A percentile compares a stretch with the other conserved stretches of the same genome.
Evolutionary conservation across 2,113 vertebrate species (phyloP).

Genomic region (Promerops cafer): DNA sequence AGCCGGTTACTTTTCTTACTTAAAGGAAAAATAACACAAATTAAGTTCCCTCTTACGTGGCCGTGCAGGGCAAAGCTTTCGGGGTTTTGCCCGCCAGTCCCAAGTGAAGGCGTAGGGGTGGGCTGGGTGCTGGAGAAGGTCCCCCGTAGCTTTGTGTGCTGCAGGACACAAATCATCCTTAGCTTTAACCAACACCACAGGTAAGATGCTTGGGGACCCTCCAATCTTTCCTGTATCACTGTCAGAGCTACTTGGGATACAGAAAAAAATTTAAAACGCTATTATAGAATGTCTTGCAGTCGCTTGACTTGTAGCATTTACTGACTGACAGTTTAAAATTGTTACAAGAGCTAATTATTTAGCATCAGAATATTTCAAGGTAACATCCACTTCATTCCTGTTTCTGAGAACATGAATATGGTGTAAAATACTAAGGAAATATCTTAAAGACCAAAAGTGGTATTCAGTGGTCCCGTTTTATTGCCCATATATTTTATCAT

Average conservation of each 20-base stretch:
- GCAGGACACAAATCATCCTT: neutral
- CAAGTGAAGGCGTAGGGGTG: neutral
- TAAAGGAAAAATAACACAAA: neutral
- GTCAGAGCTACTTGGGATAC: neutral
- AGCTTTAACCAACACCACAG: neutral
- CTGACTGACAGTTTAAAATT: neutral
- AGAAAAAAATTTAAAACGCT: neutral
- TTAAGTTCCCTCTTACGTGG: neutral
- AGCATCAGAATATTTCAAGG: neutral
- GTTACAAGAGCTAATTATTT: neutral
- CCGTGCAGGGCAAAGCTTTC: neutral
- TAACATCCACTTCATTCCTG: neutral
- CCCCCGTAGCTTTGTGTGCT: neutral
- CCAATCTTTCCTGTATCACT: neutral
- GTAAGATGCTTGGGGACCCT: neutral
- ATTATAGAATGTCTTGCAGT: neutral
- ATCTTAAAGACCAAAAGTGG: neutral
- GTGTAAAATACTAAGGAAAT: neutral
- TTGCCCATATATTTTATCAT: neutral
- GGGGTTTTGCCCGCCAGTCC: neutral
- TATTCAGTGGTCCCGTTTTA: rapidly evolving
- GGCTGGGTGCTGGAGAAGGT: neutral
- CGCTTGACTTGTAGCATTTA: neutral
- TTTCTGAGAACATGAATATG: neutral
- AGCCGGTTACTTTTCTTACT: neutral